These are phyloP conservation scores for Gnathonemus echidnorhynchus DNA, from an alignment of 2,113 vertebrate species.

Conservation along the genomic window DNA sequence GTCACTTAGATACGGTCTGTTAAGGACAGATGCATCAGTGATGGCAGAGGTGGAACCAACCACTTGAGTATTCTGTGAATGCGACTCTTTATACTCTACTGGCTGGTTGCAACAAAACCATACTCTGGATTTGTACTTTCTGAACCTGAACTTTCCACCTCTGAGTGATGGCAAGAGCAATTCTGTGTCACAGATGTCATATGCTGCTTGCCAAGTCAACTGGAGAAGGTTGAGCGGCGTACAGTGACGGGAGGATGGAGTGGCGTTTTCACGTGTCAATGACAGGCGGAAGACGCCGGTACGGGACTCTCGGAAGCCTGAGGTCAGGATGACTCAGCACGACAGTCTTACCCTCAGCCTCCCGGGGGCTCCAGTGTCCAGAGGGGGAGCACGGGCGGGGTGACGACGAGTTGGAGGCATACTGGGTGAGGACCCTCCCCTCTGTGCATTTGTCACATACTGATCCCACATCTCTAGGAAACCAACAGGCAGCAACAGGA, in stretches of 20 bases:
- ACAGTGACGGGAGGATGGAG: not conserved
- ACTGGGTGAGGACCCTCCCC: conserved; percentile 81
- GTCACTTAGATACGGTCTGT: not conserved
- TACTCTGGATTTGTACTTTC: not conserved
- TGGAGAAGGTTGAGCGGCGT: not conserved
- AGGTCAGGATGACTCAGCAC: not conserved
- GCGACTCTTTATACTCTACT: not conserved
- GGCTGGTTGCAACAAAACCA: not conserved
- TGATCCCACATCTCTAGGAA: conserved; percentile 99
- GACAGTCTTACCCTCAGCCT: conserved; percentile 82
- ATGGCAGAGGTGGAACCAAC: not conserved
- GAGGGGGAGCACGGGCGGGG: conserved; percentile 87
- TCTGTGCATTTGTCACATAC: conserved; percentile 89
- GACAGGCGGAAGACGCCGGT: not conserved
- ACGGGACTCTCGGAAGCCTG: not conserved
- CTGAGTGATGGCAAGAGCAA: not conserved
- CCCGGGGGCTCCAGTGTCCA: conserved; percentile 93
- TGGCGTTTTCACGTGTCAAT: not conserved
- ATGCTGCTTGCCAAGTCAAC: not conserved
- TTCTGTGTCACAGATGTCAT: not conserved
- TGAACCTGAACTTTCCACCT: not conserved
- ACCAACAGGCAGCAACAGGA: conserved; percentile 79
- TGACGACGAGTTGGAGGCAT: conserved; percentile 87
- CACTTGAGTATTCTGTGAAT: not conserved
- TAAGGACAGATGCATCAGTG: not conserved